Conservation (phyloP, 2,888 invertebrate species). For the Sarcophaga rosellei region DNA sequence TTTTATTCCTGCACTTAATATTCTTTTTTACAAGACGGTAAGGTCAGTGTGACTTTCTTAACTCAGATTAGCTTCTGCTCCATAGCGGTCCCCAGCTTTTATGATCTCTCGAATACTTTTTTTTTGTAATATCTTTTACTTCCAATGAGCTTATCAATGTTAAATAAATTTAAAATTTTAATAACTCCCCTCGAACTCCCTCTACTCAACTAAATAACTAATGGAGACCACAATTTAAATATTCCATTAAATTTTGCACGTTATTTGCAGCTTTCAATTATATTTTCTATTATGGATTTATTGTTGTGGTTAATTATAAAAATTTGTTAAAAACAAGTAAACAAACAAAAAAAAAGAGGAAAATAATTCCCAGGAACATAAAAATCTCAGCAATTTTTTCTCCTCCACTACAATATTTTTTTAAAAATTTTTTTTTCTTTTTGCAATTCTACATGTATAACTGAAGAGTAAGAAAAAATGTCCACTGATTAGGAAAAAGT, state of each 20-base stretch:
- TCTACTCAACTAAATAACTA: too few relatives aligned
- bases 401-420: neutral
- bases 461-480: constrained; percentile 43
- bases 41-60: too few relatives aligned
- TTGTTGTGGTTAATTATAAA: constrained; percentile 42
- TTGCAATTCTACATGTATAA: neutral
- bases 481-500: constrained; percentile 66
- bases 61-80: too few relatives aligned
- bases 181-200: too few relatives aligned
- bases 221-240: neutral
- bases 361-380: constrained; percentile 44
- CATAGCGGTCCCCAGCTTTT: too few relatives aligned
- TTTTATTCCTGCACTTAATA: too few relatives aligned
- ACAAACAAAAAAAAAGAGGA: neutral
- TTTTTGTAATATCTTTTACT: too few relatives aligned
- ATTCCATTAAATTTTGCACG: neutral
- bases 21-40: too few relatives aligned
- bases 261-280: neutral
- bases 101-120: too few relatives aligned
- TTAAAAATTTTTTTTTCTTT: neutral
- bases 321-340: neutral
- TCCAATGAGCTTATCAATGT: too few relatives aligned
- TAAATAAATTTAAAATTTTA: too few relatives aligned
- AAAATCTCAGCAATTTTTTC: neutral
- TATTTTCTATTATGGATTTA: constrained; percentile 6